phyloP scores from a whole-genome alignment of 2,113 vertebrate genomes.

The Trachemys scripta region DNA sequence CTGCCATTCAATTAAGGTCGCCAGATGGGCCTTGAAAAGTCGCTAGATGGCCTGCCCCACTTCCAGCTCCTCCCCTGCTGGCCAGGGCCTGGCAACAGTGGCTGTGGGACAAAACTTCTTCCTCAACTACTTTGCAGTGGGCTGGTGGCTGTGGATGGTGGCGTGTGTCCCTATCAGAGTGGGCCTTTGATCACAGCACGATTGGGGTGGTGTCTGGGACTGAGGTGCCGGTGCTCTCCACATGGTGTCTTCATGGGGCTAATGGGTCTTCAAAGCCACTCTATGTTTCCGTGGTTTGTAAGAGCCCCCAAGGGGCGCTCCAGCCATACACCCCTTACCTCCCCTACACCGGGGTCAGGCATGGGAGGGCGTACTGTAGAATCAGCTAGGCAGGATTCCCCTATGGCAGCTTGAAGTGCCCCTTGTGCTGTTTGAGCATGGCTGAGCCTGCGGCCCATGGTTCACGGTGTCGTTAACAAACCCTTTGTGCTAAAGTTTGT shows the following conservation, averaged over 20 bases:
- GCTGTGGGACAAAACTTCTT: too few species aligned
- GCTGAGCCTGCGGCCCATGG: neutral
- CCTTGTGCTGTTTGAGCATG: neutral
- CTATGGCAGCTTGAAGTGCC: neutral
- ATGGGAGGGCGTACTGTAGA: neutral
- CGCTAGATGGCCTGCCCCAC: too few species aligned
- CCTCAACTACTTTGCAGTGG: neutral
- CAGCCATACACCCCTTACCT: neutral
- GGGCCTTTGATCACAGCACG: neutral
- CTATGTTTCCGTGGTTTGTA: neutral
- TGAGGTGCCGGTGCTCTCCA: rapidly evolving
- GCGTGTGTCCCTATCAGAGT: rapidly evolving
- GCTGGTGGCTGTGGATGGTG: neutral
- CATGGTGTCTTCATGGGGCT: neutral
- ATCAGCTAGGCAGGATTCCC: too few species aligned
- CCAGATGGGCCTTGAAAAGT: too few species aligned
- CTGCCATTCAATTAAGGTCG: too few species aligned
- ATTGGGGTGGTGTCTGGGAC: neutral
- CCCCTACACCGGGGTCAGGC: neutral
- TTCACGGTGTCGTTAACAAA: slow-evolving; percentile 31
- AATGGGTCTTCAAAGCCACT: neutral
- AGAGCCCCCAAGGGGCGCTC: neutral
- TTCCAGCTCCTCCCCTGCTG: too few species aligned
- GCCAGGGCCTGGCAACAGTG: too few species aligned
- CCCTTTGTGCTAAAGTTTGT: slow-evolving; percentile 42